A percentile compares a stretch with the other conserved stretches of the same genome.
phyloP scores from a whole-genome alignment of 2,113 vertebrate species.

The Fregata magnificens region DNA sequence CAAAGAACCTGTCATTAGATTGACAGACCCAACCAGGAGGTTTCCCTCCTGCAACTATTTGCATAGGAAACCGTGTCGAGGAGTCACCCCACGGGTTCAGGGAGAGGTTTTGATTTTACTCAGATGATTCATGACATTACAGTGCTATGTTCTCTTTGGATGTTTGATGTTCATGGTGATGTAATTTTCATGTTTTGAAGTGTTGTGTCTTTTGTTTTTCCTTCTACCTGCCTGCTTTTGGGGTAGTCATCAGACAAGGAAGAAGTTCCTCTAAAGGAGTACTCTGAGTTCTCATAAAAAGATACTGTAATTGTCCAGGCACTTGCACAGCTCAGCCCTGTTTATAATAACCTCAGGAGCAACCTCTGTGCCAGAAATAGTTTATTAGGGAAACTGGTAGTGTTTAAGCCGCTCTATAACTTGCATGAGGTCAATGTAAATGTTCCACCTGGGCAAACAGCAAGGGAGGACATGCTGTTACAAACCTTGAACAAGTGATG shows the following conservation, averaged over 20 bases:
- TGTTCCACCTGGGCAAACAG: background rate
- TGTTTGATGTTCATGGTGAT: background rate
- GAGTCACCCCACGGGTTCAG: background rate
- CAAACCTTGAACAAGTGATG: background rate
- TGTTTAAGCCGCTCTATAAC: background rate
- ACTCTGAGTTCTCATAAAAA: constrained; percentile 27
- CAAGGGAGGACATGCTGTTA: background rate
- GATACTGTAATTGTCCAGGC: background rate
- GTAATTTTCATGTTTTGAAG: background rate
- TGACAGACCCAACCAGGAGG: background rate
- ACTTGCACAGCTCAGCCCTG: background rate
- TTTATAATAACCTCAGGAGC: background rate
- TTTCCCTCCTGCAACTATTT: background rate
- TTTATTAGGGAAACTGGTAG: constrained; percentile 20
- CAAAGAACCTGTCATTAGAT: background rate
- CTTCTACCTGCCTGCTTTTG: background rate
- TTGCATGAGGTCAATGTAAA: background rate
- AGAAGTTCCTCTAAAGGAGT: background rate
- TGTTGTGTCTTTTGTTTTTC: background rate
- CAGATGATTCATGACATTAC: background rate
- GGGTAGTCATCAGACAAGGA: background rate
- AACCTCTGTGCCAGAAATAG: background rate
- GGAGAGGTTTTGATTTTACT: constrained; percentile 7
- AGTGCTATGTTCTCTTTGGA: background rate
- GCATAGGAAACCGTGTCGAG: background rate